These are phyloP conservation scores for Paratilapia polleni DNA, from an alignment of 2,113 vertebrate species.

Conservation along the genomic window DNA sequence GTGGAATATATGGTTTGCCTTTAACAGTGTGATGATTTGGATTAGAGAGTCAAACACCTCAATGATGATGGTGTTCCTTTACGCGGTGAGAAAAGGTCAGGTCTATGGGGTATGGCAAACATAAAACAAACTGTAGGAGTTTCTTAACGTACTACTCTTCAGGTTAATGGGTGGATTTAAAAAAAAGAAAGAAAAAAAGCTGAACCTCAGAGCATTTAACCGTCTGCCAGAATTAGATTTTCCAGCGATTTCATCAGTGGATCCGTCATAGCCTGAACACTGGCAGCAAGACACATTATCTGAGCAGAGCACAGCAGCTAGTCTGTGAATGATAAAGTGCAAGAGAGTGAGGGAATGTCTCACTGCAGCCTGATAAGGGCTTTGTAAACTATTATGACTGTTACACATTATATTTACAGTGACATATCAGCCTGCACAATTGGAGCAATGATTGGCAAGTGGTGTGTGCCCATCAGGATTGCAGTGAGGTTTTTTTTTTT, in stretches of 20 bases:
- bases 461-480: conserved; percentile 73
- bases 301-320: conserved; percentile 70
- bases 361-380: conserved; percentile 73
- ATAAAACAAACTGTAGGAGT: background rate
- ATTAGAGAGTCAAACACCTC: background rate
- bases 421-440: conserved; percentile 80
- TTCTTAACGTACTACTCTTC: background rate
- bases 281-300: conserved; percentile 67
- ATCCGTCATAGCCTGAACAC: conserved; percentile 54
- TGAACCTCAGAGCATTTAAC: conserved; percentile 21
- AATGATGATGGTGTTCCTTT: background rate
- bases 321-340: conserved; percentile 74
- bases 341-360: conserved; percentile 74
- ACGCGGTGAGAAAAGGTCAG: background rate
- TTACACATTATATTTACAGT: conserved; percentile 70
- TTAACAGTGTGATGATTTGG: background rate
- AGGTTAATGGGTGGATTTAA: background rate
- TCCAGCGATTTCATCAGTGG: conserved; percentile 72
- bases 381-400: conserved; percentile 61
- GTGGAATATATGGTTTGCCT: background rate
- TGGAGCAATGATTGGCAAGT: conserved; percentile 81
- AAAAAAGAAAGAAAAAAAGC: conserved; percentile 12
- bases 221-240: conserved; percentile 52
- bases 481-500: conserved; percentile 14
- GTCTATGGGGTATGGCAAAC: background rate